Evolutionary conservation across 2,113 vertebrate genomes (phyloP).

Genomic region (Platichthys stellatus): DNA sequence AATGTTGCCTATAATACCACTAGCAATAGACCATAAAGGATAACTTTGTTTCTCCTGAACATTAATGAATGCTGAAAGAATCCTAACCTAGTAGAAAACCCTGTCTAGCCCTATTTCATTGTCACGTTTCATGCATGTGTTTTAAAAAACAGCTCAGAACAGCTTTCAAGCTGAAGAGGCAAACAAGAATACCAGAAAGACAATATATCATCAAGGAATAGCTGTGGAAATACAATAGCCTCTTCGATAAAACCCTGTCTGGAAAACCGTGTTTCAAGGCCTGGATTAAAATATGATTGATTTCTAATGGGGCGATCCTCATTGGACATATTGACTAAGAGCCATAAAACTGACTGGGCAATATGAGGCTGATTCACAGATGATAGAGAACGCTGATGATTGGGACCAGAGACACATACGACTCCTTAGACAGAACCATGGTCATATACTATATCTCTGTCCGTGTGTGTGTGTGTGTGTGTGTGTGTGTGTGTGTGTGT

Average conservation of each 20-base stretch:
- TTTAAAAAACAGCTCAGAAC: too few species aligned
- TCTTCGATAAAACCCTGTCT: slow-evolving; percentile 3
- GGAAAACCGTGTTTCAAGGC: slow-evolving; percentile 3
- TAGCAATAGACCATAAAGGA: too few species aligned
- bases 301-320: slow-evolving; percentile 33
- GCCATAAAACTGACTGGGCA: slow-evolving; percentile 54
- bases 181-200: not conserved
- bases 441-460: slow-evolving; percentile 14
- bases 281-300: slow-evolving; percentile 51
- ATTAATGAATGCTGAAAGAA: too few species aligned
- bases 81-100: too few species aligned
- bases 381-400: slow-evolving; percentile 51
- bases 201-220: not conserved
- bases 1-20: too few species aligned
- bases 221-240: not conserved
- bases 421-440: slow-evolving; percentile 22
- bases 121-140: not conserved
- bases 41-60: too few species aligned
- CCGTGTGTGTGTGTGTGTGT: not conserved
- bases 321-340: slow-evolving; percentile 45
- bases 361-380: slow-evolving; percentile 41
- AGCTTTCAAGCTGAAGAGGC: not conserved
- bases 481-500: not conserved
- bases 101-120: not conserved
- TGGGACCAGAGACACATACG: slow-evolving; percentile 20